A percentile compares a stretch with the other conserved stretches of the same genome.
These are phyloP conservation scores for Jacana jacana DNA, from an alignment of 2,113 vertebrate species.

Conservation along the genomic window DNA sequence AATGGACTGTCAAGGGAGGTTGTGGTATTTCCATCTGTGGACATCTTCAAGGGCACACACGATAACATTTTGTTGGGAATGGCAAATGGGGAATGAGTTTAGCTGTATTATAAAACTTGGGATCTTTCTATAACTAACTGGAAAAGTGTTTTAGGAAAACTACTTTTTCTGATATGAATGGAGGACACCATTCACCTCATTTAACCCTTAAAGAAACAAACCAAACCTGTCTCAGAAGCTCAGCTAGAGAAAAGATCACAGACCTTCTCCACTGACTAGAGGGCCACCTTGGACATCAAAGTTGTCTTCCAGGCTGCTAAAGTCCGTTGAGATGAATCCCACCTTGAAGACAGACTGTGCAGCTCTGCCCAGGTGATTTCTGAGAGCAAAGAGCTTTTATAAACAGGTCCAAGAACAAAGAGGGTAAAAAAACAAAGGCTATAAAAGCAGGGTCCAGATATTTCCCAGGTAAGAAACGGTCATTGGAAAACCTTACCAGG, in stretches of 20 bases:
- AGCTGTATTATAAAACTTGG: background rate
- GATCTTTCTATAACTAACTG: background rate
- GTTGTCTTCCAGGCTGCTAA: background rate
- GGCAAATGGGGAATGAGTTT: background rate
- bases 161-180: background rate
- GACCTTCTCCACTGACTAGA: background rate
- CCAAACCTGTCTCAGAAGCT: background rate
- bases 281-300: background rate
- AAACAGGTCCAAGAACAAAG: background rate
- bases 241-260: background rate
- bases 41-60: background rate
- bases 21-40: background rate
- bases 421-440: background rate
- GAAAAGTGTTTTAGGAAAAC: background rate
- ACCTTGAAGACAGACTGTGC: background rate
- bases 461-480: background rate
- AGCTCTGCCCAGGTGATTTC: background rate
- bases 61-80: background rate
- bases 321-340: background rate
- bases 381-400: background rate
- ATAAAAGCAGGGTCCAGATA: background rate
- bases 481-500: background rate
- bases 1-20: background rate
- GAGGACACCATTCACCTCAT: background rate
- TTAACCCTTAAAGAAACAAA: background rate